Evolutionary conservation across 2,888 invertebrate species (phyloP), one percentile per base, ranked within the genome.

Genomic region (Leuctra nigra): DNA sequence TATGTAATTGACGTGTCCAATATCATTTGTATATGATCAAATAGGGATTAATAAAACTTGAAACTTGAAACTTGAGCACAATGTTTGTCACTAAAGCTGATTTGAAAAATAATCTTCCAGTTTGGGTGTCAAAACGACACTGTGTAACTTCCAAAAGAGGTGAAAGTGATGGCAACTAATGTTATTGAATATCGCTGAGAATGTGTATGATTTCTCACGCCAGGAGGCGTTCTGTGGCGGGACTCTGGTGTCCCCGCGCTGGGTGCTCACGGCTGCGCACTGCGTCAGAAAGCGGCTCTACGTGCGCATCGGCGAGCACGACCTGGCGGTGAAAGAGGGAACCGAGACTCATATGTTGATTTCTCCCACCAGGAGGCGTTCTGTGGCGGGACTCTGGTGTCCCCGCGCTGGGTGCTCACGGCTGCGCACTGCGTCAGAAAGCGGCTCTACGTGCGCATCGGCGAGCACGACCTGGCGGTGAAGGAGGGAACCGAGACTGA

Each of bases 181-280:
- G n/a, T n/a, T n/a, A n/a, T n/a, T n/a, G n/a, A n/a, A n/a, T n/a
- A n/a, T n/a, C n/a, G n/a, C n/a, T n/a, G n/a, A n/a, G n/a, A n/a
- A n/a, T n/a, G n/a, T n/a, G n/a, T n/a, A n/a, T n/a, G n/a, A n/a
- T n/a, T n/a, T n/a, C n/a, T n/a, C n/a, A n/a, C n/a, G n/a, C n/a
- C 66, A 90, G 85, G 92, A 93, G 74, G 86, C 88, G 24, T 91
- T 91, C 68, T 93, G 92, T 68, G 92, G 92, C 0, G 93, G 92
- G 1, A 91, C 92, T 1, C 70, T 93, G 25, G 81, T 93, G 16
- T 83, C 87, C 0, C 78, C 87, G 0, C 78, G 83, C 46, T 93
- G 92, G 91, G 85, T 92, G 46, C 75, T 92, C 57, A 91, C 92
- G 0, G 91, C 91, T 0, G 91, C 91, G 1, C 93, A 93, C 68